Evolutionary conservation across 2,113 vertebrate species (phyloP).

Genomic region (Amazona guildingii): DNA sequence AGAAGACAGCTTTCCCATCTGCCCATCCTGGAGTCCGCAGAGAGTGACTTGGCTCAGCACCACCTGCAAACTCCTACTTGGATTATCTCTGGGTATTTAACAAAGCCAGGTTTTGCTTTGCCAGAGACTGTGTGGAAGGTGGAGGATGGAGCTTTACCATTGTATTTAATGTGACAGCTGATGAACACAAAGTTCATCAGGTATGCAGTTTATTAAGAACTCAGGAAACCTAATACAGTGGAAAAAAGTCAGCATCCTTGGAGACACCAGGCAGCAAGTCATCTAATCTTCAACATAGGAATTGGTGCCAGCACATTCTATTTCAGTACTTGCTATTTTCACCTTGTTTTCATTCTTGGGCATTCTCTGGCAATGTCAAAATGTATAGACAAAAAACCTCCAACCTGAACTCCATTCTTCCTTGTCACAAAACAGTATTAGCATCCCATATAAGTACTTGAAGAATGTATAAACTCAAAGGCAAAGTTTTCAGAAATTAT

Average conservation of each 20-base stretch:
- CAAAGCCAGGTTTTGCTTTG: not conserved
- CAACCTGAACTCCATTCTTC: not conserved
- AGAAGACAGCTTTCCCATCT: not conserved
- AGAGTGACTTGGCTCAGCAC: not conserved
- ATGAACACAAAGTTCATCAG: not conserved
- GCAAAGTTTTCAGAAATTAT: conserved; percentile 15
- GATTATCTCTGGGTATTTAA: not conserved
- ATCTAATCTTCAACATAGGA: not conserved
- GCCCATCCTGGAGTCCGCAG: not conserved
- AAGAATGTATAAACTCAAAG: not conserved
- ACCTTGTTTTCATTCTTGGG: conserved; percentile 3
- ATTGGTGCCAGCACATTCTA: not conserved
- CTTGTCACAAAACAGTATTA: not conserved
- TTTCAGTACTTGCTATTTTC: conserved; percentile 30
- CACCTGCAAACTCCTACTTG: not conserved
- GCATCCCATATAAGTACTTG: not conserved
- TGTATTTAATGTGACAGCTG: not conserved
- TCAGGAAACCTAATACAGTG: not conserved
- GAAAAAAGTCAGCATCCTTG: not conserved
- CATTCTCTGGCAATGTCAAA: conserved; percentile 1
- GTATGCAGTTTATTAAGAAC: not conserved
- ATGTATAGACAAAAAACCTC: not conserved
- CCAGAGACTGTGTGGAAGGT: not conserved
- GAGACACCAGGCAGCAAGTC: not conserved
- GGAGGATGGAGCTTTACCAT: not conserved